Conservation (phyloP, 2,113 vertebrate species). For the Miniopterus natalensis region DNA sequence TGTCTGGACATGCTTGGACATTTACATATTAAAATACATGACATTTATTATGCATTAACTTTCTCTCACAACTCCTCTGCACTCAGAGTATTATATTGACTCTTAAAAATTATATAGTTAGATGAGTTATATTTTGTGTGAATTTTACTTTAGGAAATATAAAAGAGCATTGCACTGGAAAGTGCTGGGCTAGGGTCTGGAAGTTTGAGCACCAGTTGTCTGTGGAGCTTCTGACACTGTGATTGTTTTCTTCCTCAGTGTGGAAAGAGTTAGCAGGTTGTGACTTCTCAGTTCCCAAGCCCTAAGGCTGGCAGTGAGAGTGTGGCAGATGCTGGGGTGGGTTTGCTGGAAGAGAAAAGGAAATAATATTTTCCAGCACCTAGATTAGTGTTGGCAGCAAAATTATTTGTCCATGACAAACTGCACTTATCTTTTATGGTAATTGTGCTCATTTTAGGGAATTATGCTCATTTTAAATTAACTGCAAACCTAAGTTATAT, state of each 20-base stretch:
- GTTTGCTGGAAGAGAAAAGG: conserved; percentile 54
- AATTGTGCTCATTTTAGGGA: conserved; percentile 14
- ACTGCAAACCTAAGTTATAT: background rate
- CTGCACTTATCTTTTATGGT: conserved; percentile 54
- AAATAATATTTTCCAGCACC: conserved; percentile 64
- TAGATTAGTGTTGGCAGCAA: conserved; percentile 66
- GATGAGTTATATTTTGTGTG: background rate
- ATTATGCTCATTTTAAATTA: conserved; percentile 6
- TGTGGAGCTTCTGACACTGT: background rate
- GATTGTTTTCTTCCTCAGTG: background rate
- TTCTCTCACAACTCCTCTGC: background rate
- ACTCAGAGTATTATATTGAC: background rate
- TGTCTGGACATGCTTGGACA: background rate
- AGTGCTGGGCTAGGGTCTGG: background rate
- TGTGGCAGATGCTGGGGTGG: conserved; percentile 73
- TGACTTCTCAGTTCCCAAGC: conserved; percentile 30
- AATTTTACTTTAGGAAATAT: background rate
- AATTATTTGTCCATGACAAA: conserved; percentile 70
- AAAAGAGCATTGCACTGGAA: background rate
- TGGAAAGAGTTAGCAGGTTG: conserved; percentile 23
- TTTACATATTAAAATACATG: background rate
- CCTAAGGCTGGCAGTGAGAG: conserved; percentile 67
- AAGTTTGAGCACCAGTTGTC: background rate
- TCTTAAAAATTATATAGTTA: background rate
- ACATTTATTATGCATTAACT: background rate